Evolutionary conservation across 2,888 invertebrate genomes (phyloP).

Genomic region (Creontiades dilutus): DNA sequence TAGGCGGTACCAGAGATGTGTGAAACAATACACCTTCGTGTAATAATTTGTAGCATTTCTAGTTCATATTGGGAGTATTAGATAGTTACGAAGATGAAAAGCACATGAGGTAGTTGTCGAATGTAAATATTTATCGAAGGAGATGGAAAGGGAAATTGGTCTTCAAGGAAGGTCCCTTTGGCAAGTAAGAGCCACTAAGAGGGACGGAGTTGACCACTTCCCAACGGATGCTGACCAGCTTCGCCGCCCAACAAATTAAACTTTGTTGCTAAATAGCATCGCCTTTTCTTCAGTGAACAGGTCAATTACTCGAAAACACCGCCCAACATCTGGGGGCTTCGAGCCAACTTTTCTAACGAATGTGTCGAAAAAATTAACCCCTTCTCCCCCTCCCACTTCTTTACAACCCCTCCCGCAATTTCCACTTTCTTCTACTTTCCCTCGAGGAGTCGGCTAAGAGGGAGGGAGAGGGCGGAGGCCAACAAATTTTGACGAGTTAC

Average conservation of each 20-base stretch:
- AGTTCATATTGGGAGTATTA: too few species aligned
- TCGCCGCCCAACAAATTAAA: slow-evolving; percentile 50
- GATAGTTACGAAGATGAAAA: too few species aligned
- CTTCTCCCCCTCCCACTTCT: slow-evolving; percentile 33
- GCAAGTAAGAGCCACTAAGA: not conserved
- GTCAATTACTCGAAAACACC: slow-evolving; percentile 57
- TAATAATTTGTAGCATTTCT: too few species aligned
- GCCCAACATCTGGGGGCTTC: slow-evolving; percentile 52
- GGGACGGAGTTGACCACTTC: not conserved
- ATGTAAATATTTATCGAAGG: too few species aligned
- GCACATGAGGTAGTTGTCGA: too few species aligned
- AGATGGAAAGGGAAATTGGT: not conserved
- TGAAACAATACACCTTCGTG: too few species aligned
- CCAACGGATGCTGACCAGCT: not conserved
- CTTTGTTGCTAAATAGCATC: slow-evolving; percentile 62
- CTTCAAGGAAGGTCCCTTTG: slow-evolving; percentile 2
- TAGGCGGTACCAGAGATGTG: too few species aligned
- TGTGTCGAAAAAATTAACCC: slow-evolving; percentile 70
- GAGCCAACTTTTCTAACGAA: slow-evolving; percentile 69
- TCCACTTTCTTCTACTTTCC: slow-evolving; percentile 35
- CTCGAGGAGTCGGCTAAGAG: not conserved
- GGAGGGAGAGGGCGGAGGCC: slow-evolving; percentile 6
- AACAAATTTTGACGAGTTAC: slow-evolving; percentile 70
- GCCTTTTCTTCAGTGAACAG: slow-evolving; percentile 46
- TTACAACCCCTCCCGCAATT: slow-evolving; percentile 31